Base-by-base conservation (phyloP, 2,113 vertebrate genomes). In the Limnothrissa miodon region DNA sequence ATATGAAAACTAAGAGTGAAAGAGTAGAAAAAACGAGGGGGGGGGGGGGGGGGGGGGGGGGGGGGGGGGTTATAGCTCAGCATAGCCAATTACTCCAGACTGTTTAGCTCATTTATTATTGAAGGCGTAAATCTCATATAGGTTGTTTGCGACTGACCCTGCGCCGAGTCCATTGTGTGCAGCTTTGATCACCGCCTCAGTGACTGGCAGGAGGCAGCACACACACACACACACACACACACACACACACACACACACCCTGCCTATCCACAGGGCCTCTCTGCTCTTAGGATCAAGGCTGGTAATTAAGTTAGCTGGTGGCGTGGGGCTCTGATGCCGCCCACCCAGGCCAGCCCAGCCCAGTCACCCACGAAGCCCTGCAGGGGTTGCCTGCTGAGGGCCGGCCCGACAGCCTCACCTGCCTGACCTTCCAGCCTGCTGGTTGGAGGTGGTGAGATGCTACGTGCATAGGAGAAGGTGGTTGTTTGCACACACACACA, bases 81-180 rank as follows among this genome's bases (percentile, higher is more conserved):
- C 90, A 93, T 93, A 95, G 93, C 92, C 95, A 96, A 96, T 96
- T 96, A 96, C 94, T 94, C 95, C 91, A 93, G 95, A 94, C 92
- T 96, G 94, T 95, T 96, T 96, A 95, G 94, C 94, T 95, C 94
- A 96, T 96, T 93, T 94, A 96, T 96, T 95, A 96, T 96, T 95
- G 93, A 96, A 93, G 91, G 89, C 88, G 90, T 94, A 95, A 95
- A 94, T 94, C 93, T 95, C 94, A 94, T 95, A 95, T 94, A 94
- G 95, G 93, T 94, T 95, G 96, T 95, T 93, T 90, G 91, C 84
- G 89, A 92, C 94, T 7, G 91, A 96, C 94, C 94, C 93, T 92
- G 91, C 83, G 89, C 94, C 92, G 90, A 94, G 93, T 92, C 91
- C 91, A 85, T 87, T 92, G 93, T 92, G 92, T 92, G 89, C 89